These are phyloP conservation scores for Girardinus metallicus DNA, from an alignment of 2,797 vertebrate genomes.

Conservation along the genomic window DNA sequence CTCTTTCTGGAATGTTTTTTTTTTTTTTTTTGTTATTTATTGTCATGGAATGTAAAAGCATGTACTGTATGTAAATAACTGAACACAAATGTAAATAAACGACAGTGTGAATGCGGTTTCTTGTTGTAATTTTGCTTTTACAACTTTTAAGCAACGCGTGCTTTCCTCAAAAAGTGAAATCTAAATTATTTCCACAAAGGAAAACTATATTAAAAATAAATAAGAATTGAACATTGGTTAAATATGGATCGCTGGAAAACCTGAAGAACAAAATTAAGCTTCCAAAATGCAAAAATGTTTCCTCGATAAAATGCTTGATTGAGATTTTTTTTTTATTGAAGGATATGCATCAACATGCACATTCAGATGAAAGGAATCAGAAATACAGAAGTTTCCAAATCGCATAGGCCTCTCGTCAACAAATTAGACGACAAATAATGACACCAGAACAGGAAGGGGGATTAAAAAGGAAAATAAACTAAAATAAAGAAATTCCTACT, in stretches of 20 bases:
- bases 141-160: background rate
- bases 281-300: background rate
- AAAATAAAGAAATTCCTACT: constrained; percentile 23
- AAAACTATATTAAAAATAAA: background rate
- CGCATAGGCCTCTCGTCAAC: constrained; percentile 80
- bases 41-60: constrained; percentile 65
- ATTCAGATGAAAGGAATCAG: constrained; percentile 85
- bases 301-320: constrained; percentile 28
- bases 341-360: constrained; percentile 91
- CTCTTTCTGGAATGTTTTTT: constrained; percentile 6
- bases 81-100: constrained; percentile 71
- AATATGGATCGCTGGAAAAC: background rate
- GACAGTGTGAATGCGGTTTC: constrained; percentile 40
- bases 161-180: background rate
- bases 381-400: constrained; percentile 87
- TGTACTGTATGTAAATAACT: constrained; percentile 74
- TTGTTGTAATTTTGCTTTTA: background rate
- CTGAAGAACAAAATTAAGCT: background rate
- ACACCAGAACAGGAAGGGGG: constrained; percentile 77
- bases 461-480: constrained; percentile 53
- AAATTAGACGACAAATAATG: constrained; percentile 81
- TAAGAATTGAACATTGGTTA: background rate
- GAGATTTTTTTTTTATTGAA: constrained; percentile 79
- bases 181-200: background rate
- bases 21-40: constrained; percentile 16